Base-by-base conservation (phyloP, 1,140 invertebrate genomes). In the Atta texana region DNA sequence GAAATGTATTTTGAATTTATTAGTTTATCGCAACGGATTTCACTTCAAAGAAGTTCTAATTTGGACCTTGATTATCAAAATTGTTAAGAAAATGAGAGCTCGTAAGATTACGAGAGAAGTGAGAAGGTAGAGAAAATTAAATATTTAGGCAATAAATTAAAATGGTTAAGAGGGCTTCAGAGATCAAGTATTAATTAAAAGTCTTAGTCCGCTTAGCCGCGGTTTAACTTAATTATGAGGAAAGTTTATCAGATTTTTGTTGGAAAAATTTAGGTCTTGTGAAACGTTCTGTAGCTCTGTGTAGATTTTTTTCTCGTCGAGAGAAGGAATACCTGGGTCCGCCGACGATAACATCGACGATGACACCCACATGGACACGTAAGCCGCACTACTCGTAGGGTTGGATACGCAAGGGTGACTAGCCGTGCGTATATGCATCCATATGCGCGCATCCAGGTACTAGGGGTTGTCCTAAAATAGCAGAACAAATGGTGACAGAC, bases 361-460 rank as follows among this genome's bases (percentile, higher is more conserved):
- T 86, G 84, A 86, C 63, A 86, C 84, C 75, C 75, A 68, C 63
- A 57, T n/a, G 75, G 12, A 39, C 63, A 59, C 69, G 69, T 75
- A 84, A 51, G 21, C 69, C 71, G 51, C 18, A 18, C 71, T 63
- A 24, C 53, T 82, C 51, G 21, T 69, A 44, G 59, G 57, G 59
- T 66, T 85, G 80, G 49, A n/a, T 72, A 76, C 72, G 82, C 44
- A 34, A 77, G 72, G 82, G 59, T 85, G 69, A 64, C 16, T 39
- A 44, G 39, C 72, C 44, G 78, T 82, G 57, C 69, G 72, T 76
- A 72, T 69, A 59, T 34, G 49, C 86, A 87, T 51, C 34, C 12
- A 8, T 61, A 39, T 64, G 69, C 85, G 21, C 63, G 55, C 55
- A 10, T 77, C 59, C 71, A 63, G 49, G 16, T 81, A 57, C 76